Conservation (phyloP, 1,140 invertebrate genomes). For the Rhyacophila brunnea region DNA sequence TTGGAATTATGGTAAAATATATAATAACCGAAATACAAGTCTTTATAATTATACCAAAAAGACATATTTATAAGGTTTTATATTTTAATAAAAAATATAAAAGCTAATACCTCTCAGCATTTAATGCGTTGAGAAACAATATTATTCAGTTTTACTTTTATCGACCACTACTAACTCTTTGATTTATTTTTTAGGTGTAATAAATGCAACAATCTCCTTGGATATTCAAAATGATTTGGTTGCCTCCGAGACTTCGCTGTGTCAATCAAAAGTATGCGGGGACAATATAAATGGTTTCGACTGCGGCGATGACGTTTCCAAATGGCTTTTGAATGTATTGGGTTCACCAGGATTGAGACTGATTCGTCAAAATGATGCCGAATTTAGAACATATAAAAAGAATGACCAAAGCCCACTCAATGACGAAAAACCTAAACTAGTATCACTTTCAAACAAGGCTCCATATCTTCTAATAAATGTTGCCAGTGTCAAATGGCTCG, state of each 20-base stretch:
- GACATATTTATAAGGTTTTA: too few species aligned
- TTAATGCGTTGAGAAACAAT: too few species aligned
- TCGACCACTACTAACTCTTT: too few species aligned
- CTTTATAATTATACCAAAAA: too few species aligned
- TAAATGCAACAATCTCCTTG: slow-evolving; percentile 51
- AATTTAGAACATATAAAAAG: slow-evolving; percentile 39
- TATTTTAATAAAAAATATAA: too few species aligned
- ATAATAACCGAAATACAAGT: too few species aligned
- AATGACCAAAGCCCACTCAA: slow-evolving; percentile 36
- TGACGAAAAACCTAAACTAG: slow-evolving; percentile 45
- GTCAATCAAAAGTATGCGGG: slow-evolving; percentile 81
- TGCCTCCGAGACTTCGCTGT: slow-evolving; percentile 51
- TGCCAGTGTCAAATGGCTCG: slow-evolving; percentile 71
- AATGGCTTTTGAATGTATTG: slow-evolving; percentile 73
- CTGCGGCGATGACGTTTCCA: slow-evolving; percentile 75
- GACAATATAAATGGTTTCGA: slow-evolving; percentile 77
- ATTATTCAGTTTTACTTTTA: too few species aligned
- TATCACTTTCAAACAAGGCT: slow-evolving; percentile 83
- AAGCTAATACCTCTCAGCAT: too few species aligned
- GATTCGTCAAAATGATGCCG: slow-evolving; percentile 60
- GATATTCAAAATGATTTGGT: slow-evolving; percentile 20
- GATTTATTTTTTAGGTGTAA: slow-evolving; percentile 52
- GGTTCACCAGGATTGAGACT: slow-evolving; percentile 66
- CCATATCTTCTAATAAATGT: slow-evolving; percentile 83
- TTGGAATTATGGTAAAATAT: too few species aligned